Percentiles rank a stretch among this genome's conserved stretches.
Conservation (phyloP, 1,140 invertebrate genomes). For the Drosophila insularis region DNA sequence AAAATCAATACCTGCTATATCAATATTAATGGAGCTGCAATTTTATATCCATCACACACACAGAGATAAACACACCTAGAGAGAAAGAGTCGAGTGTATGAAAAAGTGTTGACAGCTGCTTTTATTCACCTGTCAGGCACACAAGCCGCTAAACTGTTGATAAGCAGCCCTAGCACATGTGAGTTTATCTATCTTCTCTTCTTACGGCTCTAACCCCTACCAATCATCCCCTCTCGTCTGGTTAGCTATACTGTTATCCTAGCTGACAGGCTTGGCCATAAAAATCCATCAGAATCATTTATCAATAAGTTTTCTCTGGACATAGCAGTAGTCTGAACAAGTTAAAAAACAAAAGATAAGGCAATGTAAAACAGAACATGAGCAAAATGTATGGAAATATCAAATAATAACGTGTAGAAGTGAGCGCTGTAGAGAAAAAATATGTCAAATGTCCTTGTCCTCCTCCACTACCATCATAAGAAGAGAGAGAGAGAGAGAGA, state of each 20-base stretch:
- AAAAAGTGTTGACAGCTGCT: constrained; percentile 78
- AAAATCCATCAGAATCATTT: constrained; percentile 78
- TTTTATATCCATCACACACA: constrained; percentile 9
- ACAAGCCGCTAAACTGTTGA: constrained; percentile 78
- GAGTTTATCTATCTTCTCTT: constrained; percentile 9
- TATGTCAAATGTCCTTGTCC: constrained; percentile 40
- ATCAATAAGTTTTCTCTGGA: constrained; percentile 57
- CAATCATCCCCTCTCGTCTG: background rate
- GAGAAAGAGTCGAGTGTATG: constrained; percentile 2
- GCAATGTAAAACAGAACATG: constrained; percentile 5
- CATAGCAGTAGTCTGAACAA: constrained; percentile 5
- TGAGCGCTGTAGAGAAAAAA: constrained; percentile 33
- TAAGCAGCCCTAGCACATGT: constrained; percentile 66
- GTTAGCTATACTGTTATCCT: constrained; percentile 3
- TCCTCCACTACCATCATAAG: background rate
- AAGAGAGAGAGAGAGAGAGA: background rate
- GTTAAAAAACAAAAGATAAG: constrained; percentile 19
- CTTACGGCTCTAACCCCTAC: background rate
- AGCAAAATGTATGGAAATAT: constrained; percentile 61
- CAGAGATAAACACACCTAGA: constrained; percentile 11
- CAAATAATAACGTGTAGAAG: constrained; percentile 58
- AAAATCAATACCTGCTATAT: constrained; percentile 64
- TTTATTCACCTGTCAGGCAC: constrained; percentile 76
- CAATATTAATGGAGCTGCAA: constrained; percentile 62
- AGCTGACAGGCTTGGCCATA: constrained; percentile 59